Evolutionary conservation across 1,140 invertebrate species (phyloP), one percentile per base, ranked within the genome.

Genomic region (Drosophila oshimai): DNA sequence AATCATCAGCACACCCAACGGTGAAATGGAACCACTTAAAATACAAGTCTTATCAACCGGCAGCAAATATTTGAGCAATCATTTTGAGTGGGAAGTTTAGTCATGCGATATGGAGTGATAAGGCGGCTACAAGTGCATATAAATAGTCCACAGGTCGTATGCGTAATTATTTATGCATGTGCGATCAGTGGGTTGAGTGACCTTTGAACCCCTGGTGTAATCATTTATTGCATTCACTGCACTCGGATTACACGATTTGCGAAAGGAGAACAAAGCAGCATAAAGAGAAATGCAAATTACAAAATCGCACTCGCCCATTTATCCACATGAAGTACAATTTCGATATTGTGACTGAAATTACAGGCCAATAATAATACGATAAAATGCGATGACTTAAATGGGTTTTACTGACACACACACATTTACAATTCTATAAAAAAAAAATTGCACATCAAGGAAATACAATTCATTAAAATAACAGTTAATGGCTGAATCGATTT

Each of bases 371-470:
- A 61, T 6, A 62, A 15, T 28, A 20, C 37, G 22, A 58, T 57
- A 44, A 20, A 58, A 26, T 62, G 60, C 37, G 26, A 17, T 41
- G 22, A 34, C 58, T 34, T 44, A 20, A 55, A 57, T 33, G 26
- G 58, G 20, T 34, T 61, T 15, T 33, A 15, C 20, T 4, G 18
- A 29, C 6, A 15, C n/a, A 39, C 13, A 39, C 10, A 9, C 13
- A 46, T 28, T 61, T 6, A 5, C 7, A 20, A 17, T 3, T 7
- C 4, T 31, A 22, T 34, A 7, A 65, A 37, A 65, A 31, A 46
- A 47, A 64, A 65, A 24, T 33, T 26, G 44, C 58, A 49, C 61
- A 41, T 49, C 26, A 65, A 64, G 58, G 26, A 65, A 65, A 64
- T 39, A 65, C 42, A 65, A 64, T 29, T 62, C 33, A 65, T 62